Evolutionary conservation across 2,113 vertebrate species (phyloP).

Genomic region (Colossoma macropomum): DNA sequence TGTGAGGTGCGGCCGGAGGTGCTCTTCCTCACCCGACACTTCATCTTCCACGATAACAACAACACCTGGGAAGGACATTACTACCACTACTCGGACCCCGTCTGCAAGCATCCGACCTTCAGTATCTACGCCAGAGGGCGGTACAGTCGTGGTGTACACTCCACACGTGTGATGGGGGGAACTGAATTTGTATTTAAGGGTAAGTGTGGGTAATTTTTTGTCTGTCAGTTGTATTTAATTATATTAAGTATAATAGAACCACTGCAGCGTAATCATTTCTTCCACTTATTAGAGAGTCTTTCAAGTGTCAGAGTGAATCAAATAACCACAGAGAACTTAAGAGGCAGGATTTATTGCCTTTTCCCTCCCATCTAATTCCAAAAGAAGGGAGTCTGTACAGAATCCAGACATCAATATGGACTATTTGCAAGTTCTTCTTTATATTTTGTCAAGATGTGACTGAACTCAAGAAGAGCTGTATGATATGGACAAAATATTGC

Average conservation of each 20-base stretch:
- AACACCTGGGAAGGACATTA: slow-evolving; percentile 97
- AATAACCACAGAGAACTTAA: background rate
- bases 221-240: background rate
- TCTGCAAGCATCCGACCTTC: slow-evolving; percentile 95
- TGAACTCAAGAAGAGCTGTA: too few species aligned
- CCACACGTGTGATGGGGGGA: slow-evolving; percentile 87
- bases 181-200: slow-evolving; percentile 97
- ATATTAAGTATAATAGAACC: background rate
- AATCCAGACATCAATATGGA: background rate
- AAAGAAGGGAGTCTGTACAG: background rate
- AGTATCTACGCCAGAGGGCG: slow-evolving; percentile 93
- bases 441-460: background rate
- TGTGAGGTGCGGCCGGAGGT: slow-evolving; percentile 95
- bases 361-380: background rate
- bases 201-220: slow-evolving; percentile 58
- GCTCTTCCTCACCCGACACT: slow-evolving; percentile 95
- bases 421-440: too few species aligned
- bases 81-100: slow-evolving; percentile 95
- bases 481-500: too few species aligned
- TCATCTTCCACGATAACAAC: slow-evolving; percentile 94
- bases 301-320: background rate
- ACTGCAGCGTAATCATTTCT: background rate
- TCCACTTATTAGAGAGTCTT: background rate
- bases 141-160: slow-evolving; percentile 90
- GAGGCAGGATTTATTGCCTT: background rate